phyloP scores from a whole-genome alignment of 2,113 vertebrate genomes.

The Cyrtonyx montezumae region DNA sequence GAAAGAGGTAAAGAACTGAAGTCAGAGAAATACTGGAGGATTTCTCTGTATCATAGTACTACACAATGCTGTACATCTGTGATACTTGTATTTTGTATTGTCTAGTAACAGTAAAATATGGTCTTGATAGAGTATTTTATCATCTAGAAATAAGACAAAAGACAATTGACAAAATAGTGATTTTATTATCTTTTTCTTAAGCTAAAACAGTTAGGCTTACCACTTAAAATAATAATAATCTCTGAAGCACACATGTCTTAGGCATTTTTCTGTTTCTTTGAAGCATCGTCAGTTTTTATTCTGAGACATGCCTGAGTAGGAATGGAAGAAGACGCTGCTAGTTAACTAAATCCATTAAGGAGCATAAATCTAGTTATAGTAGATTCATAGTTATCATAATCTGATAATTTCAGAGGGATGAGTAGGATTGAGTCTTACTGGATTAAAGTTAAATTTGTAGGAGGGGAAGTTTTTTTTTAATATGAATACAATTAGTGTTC shows the following conservation, averaged over 20 bases:
- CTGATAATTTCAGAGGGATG: neutral
- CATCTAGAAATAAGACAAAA: neutral
- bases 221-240: neutral
- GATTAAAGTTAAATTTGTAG: neutral
- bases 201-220: neutral
- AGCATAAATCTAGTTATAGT: accelerated
- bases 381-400: neutral
- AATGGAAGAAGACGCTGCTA: neutral
- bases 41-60: neutral
- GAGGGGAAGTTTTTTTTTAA: too few relatives aligned
- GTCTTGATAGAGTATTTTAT: neutral
- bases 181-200: neutral
- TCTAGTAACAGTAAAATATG: neutral
- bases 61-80: neutral
- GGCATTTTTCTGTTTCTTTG: neutral
- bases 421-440: neutral
- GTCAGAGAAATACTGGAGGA: neutral
- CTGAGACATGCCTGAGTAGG: neutral
- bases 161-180: neutral
- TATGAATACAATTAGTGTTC: neutral
- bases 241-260: neutral
- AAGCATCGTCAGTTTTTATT: neutral
- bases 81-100: neutral
- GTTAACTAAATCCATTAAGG: neutral
- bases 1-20: neutral